Percentiles rank a stretch among this genome's conserved stretches.
These are phyloP conservation scores for Barypeithes pellucidus DNA, from an alignment of 2,888 invertebrate species.

Conservation along the genomic window DNA sequence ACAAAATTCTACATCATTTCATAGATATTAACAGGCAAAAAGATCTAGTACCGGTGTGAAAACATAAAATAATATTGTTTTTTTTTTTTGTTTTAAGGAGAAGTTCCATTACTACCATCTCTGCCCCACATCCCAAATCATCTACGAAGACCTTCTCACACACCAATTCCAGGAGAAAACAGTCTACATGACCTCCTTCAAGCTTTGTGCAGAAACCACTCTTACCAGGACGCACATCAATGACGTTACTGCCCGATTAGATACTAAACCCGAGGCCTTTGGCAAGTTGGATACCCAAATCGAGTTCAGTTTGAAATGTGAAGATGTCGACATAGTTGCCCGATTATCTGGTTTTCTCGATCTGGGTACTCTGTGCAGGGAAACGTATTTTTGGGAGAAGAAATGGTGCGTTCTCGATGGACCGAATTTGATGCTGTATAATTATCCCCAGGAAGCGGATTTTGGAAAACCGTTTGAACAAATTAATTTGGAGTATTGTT, in stretches of 20 bases:
- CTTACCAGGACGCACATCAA: conserved; percentile 54
- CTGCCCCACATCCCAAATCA: conserved; percentile 55
- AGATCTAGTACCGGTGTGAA: no score
- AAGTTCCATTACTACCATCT: conserved; percentile 22
- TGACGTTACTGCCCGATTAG: conserved; percentile 26
- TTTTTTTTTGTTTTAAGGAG: conserved; percentile 39
- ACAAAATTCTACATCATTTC: no score
- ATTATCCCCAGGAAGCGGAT: conserved; percentile 71
- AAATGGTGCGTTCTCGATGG: conserved; percentile 73
- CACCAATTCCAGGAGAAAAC: conserved; percentile 56
- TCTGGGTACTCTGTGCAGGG: conserved; percentile 68
- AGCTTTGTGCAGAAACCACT: conserved; percentile 50
- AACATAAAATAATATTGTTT: no score
- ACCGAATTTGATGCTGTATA: conserved; percentile 71
- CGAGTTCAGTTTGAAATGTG: conserved; percentile 47
- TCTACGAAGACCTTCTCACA: conserved; percentile 59
- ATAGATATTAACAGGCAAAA: no score
- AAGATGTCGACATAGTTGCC: conserved; percentile 51
- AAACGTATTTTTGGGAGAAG: conserved; percentile 72
- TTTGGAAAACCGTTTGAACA: conserved; percentile 65
- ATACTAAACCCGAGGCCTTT: background rate
- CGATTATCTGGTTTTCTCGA: conserved; percentile 71
- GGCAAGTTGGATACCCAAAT: conserved; percentile 42
- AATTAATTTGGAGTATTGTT: conserved; percentile 69
- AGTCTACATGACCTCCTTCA: conserved; percentile 58